Base-by-base conservation (phyloP, 2,888 invertebrate genomes). In the Calliopum simillimum region DNA sequence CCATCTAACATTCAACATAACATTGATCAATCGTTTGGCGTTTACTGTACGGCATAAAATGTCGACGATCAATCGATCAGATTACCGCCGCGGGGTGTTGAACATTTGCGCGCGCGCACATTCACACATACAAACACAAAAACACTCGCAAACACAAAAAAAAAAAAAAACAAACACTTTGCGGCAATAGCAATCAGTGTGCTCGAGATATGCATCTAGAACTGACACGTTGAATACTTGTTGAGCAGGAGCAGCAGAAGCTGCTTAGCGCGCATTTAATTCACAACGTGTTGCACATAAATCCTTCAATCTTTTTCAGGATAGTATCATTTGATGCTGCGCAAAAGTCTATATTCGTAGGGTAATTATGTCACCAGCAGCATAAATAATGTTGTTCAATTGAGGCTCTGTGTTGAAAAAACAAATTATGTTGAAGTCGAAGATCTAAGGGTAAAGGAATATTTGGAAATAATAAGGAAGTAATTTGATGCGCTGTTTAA, bases 1-100 rank as follows among this genome's bases (percentile, higher is more conserved):
- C 5, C 49, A n/a, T 16, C 62, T n/a, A 46, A 33, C 25, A 44
- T 33, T 8, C n/a, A n/a, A 58, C 49, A 63, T 49, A 63, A 63
- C 67, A 53, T 53, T 67, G 58, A 67, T 67, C 67, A 67, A 67
- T 67, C 64, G 53, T 16, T 4, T 41, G 51, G 19, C 51, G 33
- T 33, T 21, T n/a, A 51, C 51, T 41, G 66, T 33, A 58, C 56
- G 46, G 58, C 58, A 23, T 41, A 47, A 67, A 19, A 59, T 49
- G 67, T 67, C 67, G 16, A 59, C 67, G 67, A 67, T 67, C 67
- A 67, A 67, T 67, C 67, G 67, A 67, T 67, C 67, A 67, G 67
- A 67, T 67, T 47, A 49, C 58, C 67, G 59, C 67, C 59, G 59
- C 67, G 49, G 58, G 59, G 67, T 67, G 67, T 67, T 59, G 58